These are phyloP conservation scores for Pollenia griseotomentosa DNA, from an alignment of 2,888 invertebrate genomes.

Conservation along the genomic window DNA sequence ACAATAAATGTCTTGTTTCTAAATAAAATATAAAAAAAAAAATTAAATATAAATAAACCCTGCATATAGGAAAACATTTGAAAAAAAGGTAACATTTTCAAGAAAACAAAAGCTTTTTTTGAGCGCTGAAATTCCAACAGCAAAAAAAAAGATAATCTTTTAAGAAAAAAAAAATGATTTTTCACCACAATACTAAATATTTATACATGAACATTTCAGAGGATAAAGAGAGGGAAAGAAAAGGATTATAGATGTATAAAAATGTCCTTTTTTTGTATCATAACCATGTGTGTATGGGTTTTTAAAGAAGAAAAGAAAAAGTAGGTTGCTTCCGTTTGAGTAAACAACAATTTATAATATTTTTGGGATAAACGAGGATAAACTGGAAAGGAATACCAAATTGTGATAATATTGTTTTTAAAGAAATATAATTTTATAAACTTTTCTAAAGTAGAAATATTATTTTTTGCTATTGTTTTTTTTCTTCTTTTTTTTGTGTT, in stretches of 20 bases:
- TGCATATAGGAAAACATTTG: too few relatives aligned
- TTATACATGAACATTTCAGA: neutral
- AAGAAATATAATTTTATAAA: neutral
- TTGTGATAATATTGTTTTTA: neutral
- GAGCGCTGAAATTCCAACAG: neutral
- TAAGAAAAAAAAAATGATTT: neutral
- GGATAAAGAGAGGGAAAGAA: neutral
- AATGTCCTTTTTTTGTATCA: neutral
- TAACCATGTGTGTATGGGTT: neutral
- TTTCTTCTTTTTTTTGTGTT: too few relatives aligned
- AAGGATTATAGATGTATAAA: neutral
- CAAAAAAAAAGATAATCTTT: too few relatives aligned
- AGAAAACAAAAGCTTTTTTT: neutral
- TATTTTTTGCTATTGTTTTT: too few relatives aligned
- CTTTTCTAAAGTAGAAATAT: too few relatives aligned
- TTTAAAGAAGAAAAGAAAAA: neutral
- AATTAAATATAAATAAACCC: neutral
- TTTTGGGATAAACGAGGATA: neutral
- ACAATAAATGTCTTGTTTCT: neutral
- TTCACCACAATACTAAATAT: neutral
- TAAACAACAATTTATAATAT: conserved; percentile 4
- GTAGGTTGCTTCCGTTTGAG: conserved; percentile 7
- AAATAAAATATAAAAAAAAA: neutral
- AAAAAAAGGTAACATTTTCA: neutral
- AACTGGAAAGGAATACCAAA: neutral